These are phyloP conservation scores for Sinocyclocheilus maitianheensis DNA, from an alignment of 2,113 vertebrate genomes.

Conservation along the genomic window DNA sequence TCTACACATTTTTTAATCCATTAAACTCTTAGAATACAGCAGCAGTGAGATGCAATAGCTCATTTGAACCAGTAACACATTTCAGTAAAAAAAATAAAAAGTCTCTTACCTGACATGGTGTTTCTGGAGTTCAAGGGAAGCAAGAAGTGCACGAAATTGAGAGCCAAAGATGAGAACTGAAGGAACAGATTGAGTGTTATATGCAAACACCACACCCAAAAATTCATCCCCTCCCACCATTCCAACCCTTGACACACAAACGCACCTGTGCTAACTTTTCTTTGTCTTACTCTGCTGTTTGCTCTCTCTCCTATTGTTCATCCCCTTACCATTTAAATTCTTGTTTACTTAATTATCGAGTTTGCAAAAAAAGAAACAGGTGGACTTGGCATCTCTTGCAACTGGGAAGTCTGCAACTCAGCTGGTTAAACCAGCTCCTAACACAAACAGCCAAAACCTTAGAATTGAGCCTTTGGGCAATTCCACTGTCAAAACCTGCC, in stretches of 20 bases:
- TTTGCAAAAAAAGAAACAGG: neutral
- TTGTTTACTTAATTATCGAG: neutral
- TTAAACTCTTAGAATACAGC: neutral
- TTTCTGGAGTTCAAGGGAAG: neutral
- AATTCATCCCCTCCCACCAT: neutral
- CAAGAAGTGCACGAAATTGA: slow-evolving; percentile 4
- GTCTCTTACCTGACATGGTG: slow-evolving; percentile 3
- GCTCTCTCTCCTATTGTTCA: neutral
- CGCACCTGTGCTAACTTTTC: neutral
- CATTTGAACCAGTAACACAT: neutral
- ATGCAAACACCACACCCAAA: slow-evolving; percentile 39
- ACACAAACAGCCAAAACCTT: neutral
- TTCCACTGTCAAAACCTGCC: neutral
- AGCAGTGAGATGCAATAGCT: neutral
- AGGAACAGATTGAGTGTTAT: slow-evolving; percentile 33
- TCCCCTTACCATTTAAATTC: neutral
- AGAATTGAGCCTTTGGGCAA: neutral
- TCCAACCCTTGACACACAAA: neutral
- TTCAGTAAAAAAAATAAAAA: neutral
- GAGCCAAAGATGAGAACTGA: neutral
- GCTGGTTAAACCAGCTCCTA: slow-evolving; percentile 7
- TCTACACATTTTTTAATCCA: neutral
- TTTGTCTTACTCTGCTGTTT: neutral
- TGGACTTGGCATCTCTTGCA: neutral
- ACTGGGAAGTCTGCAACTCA: neutral